Base-by-base conservation (phyloP, 2,797 vertebrate genomes). In the Acanthurus tractus region DNA sequence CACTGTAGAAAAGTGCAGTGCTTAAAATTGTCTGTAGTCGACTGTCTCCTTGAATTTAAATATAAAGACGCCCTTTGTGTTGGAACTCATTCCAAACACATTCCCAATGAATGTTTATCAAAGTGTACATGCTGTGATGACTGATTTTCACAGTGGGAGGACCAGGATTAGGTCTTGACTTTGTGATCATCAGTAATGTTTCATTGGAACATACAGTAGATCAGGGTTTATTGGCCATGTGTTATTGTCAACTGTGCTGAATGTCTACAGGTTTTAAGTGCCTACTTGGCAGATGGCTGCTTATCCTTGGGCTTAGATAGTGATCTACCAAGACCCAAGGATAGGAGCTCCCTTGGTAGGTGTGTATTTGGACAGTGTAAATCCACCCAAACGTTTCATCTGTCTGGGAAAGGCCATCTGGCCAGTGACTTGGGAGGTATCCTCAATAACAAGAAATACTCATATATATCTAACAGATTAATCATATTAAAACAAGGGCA, bases 241-340 rank as follows among this genome's bases (percentile, higher is more conserved):
- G 68, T 25, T 34, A 36, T 11, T n/a, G 36, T 14, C 29, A 22
- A 66, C 45, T 58, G 57, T 34, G 25, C 20, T 34, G 12, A 56
- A 10, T 36, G 25, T 62, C 59, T 70, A 42, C n/a, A 64, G 62
- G 59, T 22, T 59, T 77, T 71, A 3, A 53, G 57, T 62, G 59
- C 67, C 63, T 80, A 40, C 61, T 71, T 58, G 76, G 63, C 91
- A 92, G 78, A 88, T 88, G 86, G 86, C 58, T 64, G 72, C 52
- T 88, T 70, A 90, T 86, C 88, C 78, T 59, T n/a, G 49, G 63
- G 68, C 84, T 88, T 80, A 84, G 52, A 76, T 29, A 12, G 70
- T 75, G 79, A 78, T 86, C 81, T 68, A 71, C 65, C 29, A 48
- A 22, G n/a, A 54, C 46, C 75, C 10, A 1, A 12, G 25, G 53